Conservation (phyloP, 2,797 vertebrate genomes). For the Rhadinocentrus ornatus region DNA sequence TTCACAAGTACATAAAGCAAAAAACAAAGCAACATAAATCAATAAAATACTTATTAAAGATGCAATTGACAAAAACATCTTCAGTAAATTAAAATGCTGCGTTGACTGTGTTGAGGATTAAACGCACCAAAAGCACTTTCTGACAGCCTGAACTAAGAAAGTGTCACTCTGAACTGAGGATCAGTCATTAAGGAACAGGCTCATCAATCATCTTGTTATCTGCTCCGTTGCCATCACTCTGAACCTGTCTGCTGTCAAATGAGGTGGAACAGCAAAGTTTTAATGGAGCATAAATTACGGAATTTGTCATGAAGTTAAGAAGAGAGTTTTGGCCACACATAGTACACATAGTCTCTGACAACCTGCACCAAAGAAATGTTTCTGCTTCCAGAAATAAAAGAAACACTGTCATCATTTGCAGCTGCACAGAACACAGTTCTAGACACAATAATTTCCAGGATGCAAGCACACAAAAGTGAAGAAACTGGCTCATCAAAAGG, state of each 20-base stretch:
- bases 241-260: constrained; percentile 30
- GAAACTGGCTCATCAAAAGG: constrained; percentile 36
- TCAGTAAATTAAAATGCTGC: neutral
- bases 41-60: neutral
- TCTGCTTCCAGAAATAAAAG: constrained; percentile 3
- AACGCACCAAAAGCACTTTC: constrained; percentile 18
- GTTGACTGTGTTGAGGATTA: neutral
- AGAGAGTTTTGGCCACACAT: constrained; percentile 20
- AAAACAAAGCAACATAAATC: neutral
- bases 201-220: constrained; percentile 50
- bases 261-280: constrained; percentile 29
- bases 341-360: constrained; percentile 12
- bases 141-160: constrained; percentile 19
- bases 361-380: constrained; percentile 31
- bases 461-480: neutral
- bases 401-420: constrained; percentile 32
- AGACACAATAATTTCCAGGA: constrained; percentile 15
- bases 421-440: constrained; percentile 13
- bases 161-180: constrained; percentile 14
- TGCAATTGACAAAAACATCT: neutral
- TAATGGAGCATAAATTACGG: constrained; percentile 45
- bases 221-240: constrained; percentile 3
- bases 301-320: constrained; percentile 26
- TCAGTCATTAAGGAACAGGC: constrained; percentile 13
- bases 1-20: neutral